phyloP scores from a whole-genome alignment of 2,113 vertebrate species.

The Cololabis saira region DNA sequence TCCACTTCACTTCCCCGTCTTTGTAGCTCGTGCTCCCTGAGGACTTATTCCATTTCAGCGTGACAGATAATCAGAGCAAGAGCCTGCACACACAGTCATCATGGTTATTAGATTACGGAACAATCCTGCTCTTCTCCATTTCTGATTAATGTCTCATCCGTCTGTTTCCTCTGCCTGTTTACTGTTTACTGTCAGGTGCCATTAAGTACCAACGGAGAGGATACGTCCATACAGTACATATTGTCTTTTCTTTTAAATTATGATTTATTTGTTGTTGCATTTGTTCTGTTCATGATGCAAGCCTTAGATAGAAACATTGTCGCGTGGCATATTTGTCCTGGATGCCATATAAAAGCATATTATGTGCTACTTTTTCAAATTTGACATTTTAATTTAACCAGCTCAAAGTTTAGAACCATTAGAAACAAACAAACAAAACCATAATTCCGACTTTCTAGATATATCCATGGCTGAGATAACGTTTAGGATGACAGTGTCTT shows the following conservation, averaged over 20 bases:
- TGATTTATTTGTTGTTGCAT: neutral
- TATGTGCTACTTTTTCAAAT: no score
- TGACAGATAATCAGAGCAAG: conserved; percentile 68
- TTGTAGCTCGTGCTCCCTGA: conserved; percentile 19
- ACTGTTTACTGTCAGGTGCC: conserved; percentile 6
- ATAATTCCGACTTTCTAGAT: no score
- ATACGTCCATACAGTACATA: neutral
- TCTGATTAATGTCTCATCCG: conserved; percentile 56
- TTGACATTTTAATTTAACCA: no score
- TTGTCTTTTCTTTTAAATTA: neutral
- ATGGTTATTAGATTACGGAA: conserved; percentile 64
- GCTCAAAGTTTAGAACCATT: no score
- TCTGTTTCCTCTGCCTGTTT: conserved; percentile 25
- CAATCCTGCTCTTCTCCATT: conserved; percentile 45
- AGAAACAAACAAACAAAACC: no score
- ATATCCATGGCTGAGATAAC: no score
- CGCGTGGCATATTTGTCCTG: no score
- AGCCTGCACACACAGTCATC: conserved; percentile 40
- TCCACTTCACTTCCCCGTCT: conserved; percentile 3
- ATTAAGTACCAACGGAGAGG: neutral
- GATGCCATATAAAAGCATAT: no score
- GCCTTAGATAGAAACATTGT: no score
- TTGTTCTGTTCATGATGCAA: conserved; percentile 3
- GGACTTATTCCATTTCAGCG: conserved; percentile 66
- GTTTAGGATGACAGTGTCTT: no score